Base-by-base conservation (phyloP, 1,140 invertebrate species). In the Asobara japonica region DNA sequence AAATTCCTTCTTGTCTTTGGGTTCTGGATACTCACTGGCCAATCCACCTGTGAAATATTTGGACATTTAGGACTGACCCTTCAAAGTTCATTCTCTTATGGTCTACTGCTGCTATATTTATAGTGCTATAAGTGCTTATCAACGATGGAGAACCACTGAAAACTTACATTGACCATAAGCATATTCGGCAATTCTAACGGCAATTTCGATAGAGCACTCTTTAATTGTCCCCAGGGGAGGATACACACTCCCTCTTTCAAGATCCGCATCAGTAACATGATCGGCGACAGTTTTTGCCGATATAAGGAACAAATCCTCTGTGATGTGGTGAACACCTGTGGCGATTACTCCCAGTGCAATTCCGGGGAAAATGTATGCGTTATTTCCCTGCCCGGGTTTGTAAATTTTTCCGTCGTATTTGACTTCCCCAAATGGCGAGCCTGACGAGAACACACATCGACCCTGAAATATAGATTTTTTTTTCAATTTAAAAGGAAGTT, bases 321-420 rank as follows among this genome's bases (percentile, higher is more conserved):
- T 92, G 78, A 98, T 97, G 80, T 96, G 94, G 80, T 96, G 93
- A 7, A 96, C 94, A 36, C 94, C 93, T 0, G 94, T 93, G 6
- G 91, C 91, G 65, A 98, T 95, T 13, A 97, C 95, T 18, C 96
- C 97, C 3, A 98, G 88, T 20, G 96, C 96, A 0, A 98, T 92
- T 48, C 96, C 96, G 1, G 97, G 97, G 88, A 98, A 98, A 73
- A 98, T 98, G 86, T 98, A 98, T 0, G 97, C 95, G 84, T 98
- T 98, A 87, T 98, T 98, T 60, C 97, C 96, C 86, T 98, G 97
- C 0, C 97, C 97, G 0, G 97, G 95, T 73, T 93, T 90, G 83
- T 91, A 97, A 2, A 91, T 92, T 82, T 94, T 93, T 4, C 93
- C 95, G 38, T 93, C 90, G 65, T 92, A 90, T 0, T 89, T 87